Conservation (phyloP, 2,797 vertebrate species). For the Peromyscus aztecus region DNA sequence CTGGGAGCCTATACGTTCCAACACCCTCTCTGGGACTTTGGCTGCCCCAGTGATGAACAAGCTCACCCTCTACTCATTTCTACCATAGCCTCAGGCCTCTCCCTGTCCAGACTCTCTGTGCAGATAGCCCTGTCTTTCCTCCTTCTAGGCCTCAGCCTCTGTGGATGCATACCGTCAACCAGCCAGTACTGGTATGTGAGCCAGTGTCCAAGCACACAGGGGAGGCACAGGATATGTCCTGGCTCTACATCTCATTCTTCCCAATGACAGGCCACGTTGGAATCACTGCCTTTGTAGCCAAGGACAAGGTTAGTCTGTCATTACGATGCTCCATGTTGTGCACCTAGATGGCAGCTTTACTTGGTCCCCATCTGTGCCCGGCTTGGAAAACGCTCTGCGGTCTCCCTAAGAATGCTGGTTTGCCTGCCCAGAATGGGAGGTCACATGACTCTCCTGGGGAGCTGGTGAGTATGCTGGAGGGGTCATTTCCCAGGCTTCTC, state of each 20-base stretch:
- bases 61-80: neutral
- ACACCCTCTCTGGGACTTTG: rapidly evolving
- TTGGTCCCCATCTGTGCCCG: neutral
- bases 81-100: neutral
- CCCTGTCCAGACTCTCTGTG: too few relatives aligned
- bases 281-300: neutral
- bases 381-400: neutral
- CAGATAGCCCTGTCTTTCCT: neutral
- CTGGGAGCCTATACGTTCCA: neutral
- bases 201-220: neutral
- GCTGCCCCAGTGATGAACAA: neutral
- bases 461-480: rapidly evolving
- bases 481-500: neutral
- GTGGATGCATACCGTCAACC: neutral
- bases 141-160: neutral
- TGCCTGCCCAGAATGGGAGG: neutral
- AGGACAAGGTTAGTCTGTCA: neutral
- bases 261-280: neutral
- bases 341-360: neutral
- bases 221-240: neutral
- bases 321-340: neutral
- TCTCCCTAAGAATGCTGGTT: neutral
- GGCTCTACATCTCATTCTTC: neutral
- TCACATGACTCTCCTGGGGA: neutral
- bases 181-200: neutral